Evolutionary conservation across 1,140 invertebrate species (phyloP).

Genomic region (Heliconius melpomene): DNA sequence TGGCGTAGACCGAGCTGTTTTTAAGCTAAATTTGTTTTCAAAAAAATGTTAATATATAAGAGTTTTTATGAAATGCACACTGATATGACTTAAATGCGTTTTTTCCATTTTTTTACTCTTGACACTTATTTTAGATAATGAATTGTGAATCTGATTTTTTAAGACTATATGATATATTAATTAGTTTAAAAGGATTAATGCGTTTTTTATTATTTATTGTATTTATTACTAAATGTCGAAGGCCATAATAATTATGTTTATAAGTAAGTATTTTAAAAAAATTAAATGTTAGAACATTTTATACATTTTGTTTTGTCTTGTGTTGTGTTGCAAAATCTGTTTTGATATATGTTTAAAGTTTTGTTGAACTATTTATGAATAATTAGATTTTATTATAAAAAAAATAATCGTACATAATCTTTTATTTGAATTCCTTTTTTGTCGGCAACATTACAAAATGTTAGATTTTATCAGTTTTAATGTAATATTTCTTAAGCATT

Average conservation of each 20-base stretch:
- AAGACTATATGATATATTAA: background rate
- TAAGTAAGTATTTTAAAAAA: no score
- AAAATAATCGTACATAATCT: no score
- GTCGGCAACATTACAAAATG: no score
- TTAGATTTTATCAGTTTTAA: no score
- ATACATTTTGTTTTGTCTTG: background rate
- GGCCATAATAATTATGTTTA: no score
- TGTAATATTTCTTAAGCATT: no score
- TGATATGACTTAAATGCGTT: slow-evolving; percentile 6
- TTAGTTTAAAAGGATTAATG: background rate
- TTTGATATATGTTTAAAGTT: background rate
- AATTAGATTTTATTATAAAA: no score
- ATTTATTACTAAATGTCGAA: no score
- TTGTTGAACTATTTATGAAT: no score
- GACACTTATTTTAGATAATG: background rate
- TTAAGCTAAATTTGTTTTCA: background rate
- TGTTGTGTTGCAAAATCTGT: background rate
- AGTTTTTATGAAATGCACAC: background rate
- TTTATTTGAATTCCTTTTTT: no score
- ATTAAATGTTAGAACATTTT: background rate
- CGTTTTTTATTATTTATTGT: background rate
- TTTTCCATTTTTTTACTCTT: background rate
- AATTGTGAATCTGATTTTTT: slow-evolving; percentile 11
- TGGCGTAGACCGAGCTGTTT: background rate
- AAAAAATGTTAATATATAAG: slow-evolving; percentile 9